Percentiles rank a stretch among this genome's conserved stretches.
Conservation (phyloP, 2,797 vertebrate genomes). For the Melanotaenia trifasciata region DNA sequence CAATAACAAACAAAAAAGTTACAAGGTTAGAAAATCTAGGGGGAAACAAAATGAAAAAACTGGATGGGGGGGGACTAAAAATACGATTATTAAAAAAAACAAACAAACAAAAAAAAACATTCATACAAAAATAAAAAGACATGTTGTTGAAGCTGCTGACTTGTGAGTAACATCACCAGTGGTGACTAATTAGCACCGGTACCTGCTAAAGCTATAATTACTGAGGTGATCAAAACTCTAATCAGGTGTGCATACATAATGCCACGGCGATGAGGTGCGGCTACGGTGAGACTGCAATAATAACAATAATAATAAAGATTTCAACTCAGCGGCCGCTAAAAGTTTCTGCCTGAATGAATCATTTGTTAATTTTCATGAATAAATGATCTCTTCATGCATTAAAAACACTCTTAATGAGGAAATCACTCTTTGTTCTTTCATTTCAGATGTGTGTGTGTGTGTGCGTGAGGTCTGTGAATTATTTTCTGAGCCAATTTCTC, state of each 20-base stretch:
- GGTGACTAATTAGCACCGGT: constrained; percentile 51
- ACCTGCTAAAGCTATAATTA: constrained; percentile 65
- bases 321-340: constrained; percentile 60
- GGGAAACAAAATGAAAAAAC: constrained; percentile 11
- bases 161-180: constrained; percentile 26
- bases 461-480: constrained; percentile 11
- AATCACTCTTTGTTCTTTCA: constrained; percentile 75
- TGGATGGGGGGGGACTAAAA: too few species aligned
- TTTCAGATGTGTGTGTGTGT: constrained; percentile 42
- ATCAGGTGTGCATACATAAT: constrained; percentile 71
- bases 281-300: constrained; percentile 51
- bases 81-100: constrained; percentile 6
- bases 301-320: constrained; percentile 69
- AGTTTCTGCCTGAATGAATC: constrained; percentile 71
- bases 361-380: constrained; percentile 84
- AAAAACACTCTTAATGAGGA: constrained; percentile 80
- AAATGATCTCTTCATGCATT: constrained; percentile 82
- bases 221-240: constrained; percentile 70
- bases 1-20: too few species aligned
- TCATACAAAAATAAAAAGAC: not conserved
- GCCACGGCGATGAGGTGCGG: constrained; percentile 26
- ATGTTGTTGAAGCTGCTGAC: constrained; percentile 20
- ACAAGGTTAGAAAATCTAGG: constrained; percentile 18
- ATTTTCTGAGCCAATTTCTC: constrained; percentile 17
- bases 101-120: constrained; percentile 11